Percentiles rank a stretch among this genome's conserved stretches.
Conservation (phyloP, 2,797 vertebrate genomes). For the Girardinus metallicus region DNA sequence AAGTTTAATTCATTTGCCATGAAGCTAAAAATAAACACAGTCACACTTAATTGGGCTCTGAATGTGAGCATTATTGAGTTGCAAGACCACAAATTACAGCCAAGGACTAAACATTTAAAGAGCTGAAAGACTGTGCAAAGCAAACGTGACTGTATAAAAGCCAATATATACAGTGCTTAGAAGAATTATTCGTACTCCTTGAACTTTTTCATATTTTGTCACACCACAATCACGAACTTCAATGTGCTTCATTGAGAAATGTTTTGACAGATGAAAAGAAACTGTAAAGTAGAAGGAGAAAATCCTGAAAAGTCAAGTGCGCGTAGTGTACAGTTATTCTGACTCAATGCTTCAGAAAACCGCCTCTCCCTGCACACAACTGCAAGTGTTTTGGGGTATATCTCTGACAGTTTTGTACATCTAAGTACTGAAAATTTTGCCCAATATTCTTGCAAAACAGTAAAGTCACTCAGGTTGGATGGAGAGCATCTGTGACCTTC, state of each 20-base stretch:
- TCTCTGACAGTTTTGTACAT: neutral
- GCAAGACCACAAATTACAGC: slow-evolving; percentile 66
- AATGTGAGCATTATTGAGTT: slow-evolving; percentile 75
- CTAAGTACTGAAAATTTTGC: neutral
- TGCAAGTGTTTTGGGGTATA: neutral
- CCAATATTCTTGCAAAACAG: neutral
- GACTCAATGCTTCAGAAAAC: neutral
- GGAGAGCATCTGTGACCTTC: neutral
- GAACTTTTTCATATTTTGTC: neutral
- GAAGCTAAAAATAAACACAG: slow-evolving; percentile 81
- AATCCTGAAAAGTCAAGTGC: neutral
- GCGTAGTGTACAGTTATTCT: neutral
- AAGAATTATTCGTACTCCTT: neutral
- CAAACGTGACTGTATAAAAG: slow-evolving; percentile 15
- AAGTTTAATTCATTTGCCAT: slow-evolving; percentile 80
- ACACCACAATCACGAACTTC: neutral
- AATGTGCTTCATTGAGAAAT: neutral
- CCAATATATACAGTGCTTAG: neutral
- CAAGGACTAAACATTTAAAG: slow-evolving; percentile 61
- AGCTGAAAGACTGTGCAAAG: slow-evolving; percentile 46
- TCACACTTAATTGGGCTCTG: slow-evolving; percentile 78
- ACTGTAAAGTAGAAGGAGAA: neutral
- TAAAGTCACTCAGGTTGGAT: neutral
- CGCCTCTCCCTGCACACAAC: neutral
- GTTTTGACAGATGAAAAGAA: neutral